These are phyloP conservation scores for Drepanosiphum platanoidis DNA, from an alignment of 2,888 invertebrate genomes.

Conservation along the genomic window DNA sequence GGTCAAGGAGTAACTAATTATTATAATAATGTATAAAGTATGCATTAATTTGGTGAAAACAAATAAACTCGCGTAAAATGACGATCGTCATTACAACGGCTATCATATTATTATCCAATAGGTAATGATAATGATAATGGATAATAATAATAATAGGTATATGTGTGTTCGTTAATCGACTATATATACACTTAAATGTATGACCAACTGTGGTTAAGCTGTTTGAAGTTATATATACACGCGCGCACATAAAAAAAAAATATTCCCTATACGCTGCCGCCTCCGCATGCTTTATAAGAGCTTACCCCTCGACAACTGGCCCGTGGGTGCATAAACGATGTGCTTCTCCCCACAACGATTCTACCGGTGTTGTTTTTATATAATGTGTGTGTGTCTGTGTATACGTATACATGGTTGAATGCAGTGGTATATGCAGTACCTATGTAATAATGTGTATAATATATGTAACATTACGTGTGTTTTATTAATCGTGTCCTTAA, in stretches of 20 bases:
- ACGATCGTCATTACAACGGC: not conserved
- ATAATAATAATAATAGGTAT: not conserved
- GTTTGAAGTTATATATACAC: constrained; percentile 21
- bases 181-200: constrained; percentile 15
- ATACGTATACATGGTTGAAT: not conserved
- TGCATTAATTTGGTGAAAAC: too few relatives aligned
- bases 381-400: not conserved
- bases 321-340: constrained; percentile 60
- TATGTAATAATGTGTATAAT: too few relatives aligned
- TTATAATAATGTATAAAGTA: too few relatives aligned
- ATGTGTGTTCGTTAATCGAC: constrained; percentile 32
- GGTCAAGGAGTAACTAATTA: too few relatives aligned
- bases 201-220: constrained; percentile 39
- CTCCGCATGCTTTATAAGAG: constrained; percentile 26
- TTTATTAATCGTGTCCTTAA: not conserved
- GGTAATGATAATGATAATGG: not conserved
- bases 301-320: constrained; percentile 50
- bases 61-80: not conserved
- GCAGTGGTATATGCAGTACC: not conserved
- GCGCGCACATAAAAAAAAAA: not conserved
- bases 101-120: not conserved
- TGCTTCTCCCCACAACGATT: constrained; percentile 33
- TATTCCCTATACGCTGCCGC: not conserved
- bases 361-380: constrained; percentile 1
- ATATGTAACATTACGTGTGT: too few relatives aligned